Conservation (phyloP, 2,113 vertebrate species). For the Morone chrysops region DNA sequence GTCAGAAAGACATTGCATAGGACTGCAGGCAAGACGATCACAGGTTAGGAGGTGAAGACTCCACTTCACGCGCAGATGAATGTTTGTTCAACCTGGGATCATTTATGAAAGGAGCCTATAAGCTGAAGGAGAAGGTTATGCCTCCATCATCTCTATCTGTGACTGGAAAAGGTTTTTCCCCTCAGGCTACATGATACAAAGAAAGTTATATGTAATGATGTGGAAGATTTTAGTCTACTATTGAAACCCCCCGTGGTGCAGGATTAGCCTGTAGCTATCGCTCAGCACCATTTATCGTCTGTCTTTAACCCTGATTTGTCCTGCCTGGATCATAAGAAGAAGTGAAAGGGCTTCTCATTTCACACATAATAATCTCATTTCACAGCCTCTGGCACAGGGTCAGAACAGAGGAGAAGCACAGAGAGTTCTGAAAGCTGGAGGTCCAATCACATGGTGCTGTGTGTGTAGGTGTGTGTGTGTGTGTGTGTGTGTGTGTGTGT, state of each 20-base stretch:
- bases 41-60: slow-evolving; percentile 55
- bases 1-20: slow-evolving; percentile 43
- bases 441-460: slow-evolving; percentile 55
- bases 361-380: slow-evolving; percentile 80
- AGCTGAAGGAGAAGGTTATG: slow-evolving; percentile 15
- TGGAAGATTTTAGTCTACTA: slow-evolving; percentile 31
- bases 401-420: slow-evolving; percentile 50
- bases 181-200: slow-evolving; percentile 27
- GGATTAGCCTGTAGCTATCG: slow-evolving; percentile 46
- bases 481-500: slow-evolving; percentile 8
- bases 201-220: slow-evolving; percentile 34
- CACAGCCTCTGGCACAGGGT: slow-evolving; percentile 64
- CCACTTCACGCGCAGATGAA: slow-evolving; percentile 51
- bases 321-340: slow-evolving; percentile 42
- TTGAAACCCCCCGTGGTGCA: slow-evolving; percentile 7
- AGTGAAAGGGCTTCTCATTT: slow-evolving; percentile 68
- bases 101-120: slow-evolving; percentile 44
- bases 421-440: slow-evolving; percentile 47
- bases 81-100: slow-evolving; percentile 71
- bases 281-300: slow-evolving; percentile 39
- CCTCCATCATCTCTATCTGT: slow-evolving; percentile 27
- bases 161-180: slow-evolving; percentile 25
- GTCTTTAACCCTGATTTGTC: slow-evolving; percentile 69
- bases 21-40: slow-evolving; percentile 31
- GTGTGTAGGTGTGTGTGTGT: neutral